These are phyloP conservation scores for roundworm (Caenorhabditis elegans) DNA, from an alignment of 1,140 invertebrate species.

Conservation along the genomic window DNA sequence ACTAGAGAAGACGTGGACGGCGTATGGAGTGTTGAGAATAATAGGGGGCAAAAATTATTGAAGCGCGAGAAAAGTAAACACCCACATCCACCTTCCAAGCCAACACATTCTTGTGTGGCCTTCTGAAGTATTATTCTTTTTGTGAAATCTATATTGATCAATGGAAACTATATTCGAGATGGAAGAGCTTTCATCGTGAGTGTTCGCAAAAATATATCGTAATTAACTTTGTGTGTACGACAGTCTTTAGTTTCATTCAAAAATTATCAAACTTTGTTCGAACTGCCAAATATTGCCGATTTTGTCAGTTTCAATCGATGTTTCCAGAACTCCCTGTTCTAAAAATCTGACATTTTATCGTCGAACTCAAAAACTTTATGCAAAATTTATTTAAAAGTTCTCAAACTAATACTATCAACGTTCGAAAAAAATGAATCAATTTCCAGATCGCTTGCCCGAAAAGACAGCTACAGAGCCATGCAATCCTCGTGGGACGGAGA, in stretches of 20 bases:
- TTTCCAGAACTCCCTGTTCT: too few relatives aligned
- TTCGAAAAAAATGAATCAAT: background rate
- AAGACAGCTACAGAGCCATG: slow-evolving; percentile 63
- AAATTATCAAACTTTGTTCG: too few relatives aligned
- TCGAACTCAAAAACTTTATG: too few relatives aligned
- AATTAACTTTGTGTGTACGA: too few relatives aligned
- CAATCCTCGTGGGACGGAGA: slow-evolving; percentile 45
- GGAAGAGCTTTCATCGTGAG: background rate
- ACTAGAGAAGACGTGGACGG: too few relatives aligned
- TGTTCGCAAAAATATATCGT: background rate
- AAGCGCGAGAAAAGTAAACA: background rate
- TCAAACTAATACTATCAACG: too few relatives aligned
- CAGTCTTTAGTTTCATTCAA: too few relatives aligned
- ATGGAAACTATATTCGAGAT: background rate
- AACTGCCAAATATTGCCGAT: too few relatives aligned
- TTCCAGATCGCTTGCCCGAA: slow-evolving; percentile 61
- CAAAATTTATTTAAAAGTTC: background rate
- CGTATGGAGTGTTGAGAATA: too few relatives aligned
- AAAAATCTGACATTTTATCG: too few relatives aligned
- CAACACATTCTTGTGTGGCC: background rate
- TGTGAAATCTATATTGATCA: background rate
- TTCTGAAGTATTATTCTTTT: background rate
- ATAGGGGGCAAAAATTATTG: background rate
- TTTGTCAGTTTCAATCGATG: too few relatives aligned
- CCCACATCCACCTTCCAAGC: background rate